Conservation (phyloP, 2,113 vertebrate genomes). For the Bubo blakistoni region DNA sequence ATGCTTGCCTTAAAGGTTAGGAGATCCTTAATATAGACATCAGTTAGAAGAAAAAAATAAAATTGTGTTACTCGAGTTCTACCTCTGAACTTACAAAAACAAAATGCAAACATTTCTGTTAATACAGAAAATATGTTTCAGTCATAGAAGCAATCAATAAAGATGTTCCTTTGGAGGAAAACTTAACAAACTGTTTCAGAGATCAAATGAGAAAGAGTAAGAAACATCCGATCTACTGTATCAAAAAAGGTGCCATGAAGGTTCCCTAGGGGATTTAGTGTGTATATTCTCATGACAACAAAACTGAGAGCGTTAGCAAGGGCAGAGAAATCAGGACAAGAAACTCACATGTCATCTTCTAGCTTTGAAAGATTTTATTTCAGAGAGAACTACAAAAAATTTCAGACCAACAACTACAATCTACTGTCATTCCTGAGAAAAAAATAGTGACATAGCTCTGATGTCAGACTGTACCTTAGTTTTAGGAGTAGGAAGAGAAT, state of each 20-base stretch:
- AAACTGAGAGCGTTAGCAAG: not conserved
- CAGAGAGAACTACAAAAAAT: not conserved
- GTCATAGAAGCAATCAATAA: slow-evolving; percentile 16
- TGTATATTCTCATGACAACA: slow-evolving; percentile 14
- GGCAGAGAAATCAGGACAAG: not conserved
- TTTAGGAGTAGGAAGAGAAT: not conserved
- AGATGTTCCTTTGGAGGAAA: not conserved
- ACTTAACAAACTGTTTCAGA: not conserved
- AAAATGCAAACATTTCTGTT: slow-evolving; percentile 30
- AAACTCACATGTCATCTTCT: not conserved
- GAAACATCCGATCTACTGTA: not conserved
- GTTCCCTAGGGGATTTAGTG: not conserved
- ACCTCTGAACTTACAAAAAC: slow-evolving; percentile 1
- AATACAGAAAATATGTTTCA: not conserved
- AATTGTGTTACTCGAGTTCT: not conserved
- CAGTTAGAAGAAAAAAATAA: not conserved
- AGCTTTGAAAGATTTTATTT: not conserved
- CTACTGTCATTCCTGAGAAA: not conserved
- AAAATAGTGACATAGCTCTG: not conserved
- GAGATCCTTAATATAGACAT: not conserved
- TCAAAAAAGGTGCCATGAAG: not conserved
- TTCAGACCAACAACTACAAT: not conserved
- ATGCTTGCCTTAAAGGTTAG: not conserved
- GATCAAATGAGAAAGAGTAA: not conserved
- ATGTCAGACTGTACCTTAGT: not conserved